Percentiles rank a stretch among this genome's conserved stretches.
Conservation (phyloP, 92 coral and sea anemone genomes). For the Metridium senile region DNA sequence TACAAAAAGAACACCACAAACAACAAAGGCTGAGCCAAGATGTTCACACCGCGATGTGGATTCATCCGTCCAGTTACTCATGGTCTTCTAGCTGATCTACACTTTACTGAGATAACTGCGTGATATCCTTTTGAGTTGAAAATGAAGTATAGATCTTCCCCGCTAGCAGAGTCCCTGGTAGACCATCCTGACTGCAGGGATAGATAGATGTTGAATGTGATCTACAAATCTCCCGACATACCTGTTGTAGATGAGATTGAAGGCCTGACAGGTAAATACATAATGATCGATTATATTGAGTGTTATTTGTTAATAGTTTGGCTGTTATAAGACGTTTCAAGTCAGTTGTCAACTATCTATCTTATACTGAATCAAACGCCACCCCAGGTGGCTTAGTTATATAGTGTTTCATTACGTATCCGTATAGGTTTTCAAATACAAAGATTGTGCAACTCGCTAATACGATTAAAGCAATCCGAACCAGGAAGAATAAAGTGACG, state of each 20-base stretch:
- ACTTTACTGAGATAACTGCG: too few species aligned
- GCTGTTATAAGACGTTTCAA: neutral
- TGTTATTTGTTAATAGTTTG: neutral
- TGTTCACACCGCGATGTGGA: slow-evolving; percentile 19
- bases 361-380: neutral
- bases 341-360: neutral
- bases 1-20: slow-evolving; percentile 33
- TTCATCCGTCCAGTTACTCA: slow-evolving; percentile 23
- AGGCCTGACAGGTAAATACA: neutral
- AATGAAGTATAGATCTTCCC: too few species aligned
- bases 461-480: neutral
- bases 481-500: neutral
- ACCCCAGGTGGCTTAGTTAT: too few species aligned
- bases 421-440: too few species aligned
- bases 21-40: slow-evolving; percentile 34
- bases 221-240: too few species aligned
- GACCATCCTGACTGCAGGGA: too few species aligned
- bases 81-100: neutral
- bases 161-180: too few species aligned
- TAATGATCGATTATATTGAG: neutral
- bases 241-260: neutral
- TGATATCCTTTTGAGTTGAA: too few species aligned
- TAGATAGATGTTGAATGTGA: too few species aligned
- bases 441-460: too few species aligned
- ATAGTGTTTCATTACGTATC: too few species aligned